A percentile compares a stretch with the other conserved stretches of the same genome.
Conservation (phyloP, 2,888 invertebrate species). For the Sycophila texana region DNA sequence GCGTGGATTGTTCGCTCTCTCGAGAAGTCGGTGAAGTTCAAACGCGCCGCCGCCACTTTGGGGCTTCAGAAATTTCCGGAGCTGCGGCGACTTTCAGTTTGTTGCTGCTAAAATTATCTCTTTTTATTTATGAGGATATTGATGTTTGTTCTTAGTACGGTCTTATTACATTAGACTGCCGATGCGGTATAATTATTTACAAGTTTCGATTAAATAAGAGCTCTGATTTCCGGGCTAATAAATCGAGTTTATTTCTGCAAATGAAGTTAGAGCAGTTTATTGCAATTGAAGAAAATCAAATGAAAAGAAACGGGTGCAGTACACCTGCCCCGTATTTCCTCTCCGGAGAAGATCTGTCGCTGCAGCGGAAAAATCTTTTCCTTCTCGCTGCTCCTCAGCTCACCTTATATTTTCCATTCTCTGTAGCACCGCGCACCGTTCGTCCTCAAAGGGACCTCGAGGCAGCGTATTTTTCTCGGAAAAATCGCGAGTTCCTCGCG, state of each 20-base stretch:
- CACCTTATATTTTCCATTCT: conserved; percentile 3
- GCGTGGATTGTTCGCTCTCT: background rate
- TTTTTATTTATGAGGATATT: too few species aligned
- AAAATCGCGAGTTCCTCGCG: conserved; percentile 33
- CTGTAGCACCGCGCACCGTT: conserved; percentile 7
- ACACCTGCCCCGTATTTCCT: background rate
- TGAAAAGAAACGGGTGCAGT: conserved; percentile 14
- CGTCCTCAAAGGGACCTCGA: conserved; percentile 44
- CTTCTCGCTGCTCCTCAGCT: background rate
- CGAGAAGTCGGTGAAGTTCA: conserved; percentile 38
- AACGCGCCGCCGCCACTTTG: conserved; percentile 3
- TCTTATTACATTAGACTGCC: too few species aligned
- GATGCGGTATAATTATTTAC: too few species aligned
- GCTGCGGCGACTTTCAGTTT: too few species aligned
- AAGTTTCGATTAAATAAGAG: too few species aligned
- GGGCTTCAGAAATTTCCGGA: background rate
- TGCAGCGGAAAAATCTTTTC: conserved; percentile 41
- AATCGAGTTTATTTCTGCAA: conserved; percentile 1
- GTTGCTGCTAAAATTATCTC: too few species aligned
- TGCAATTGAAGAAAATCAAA: conserved; percentile 33
- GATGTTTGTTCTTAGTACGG: too few species aligned
- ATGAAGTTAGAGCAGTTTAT: conserved; percentile 12
- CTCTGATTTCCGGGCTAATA: background rate
- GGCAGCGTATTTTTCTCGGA: conserved; percentile 33
- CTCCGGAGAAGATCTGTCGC: background rate